These are phyloP conservation scores for Poecile atricapillus DNA, from an alignment of 2,113 vertebrate species.

Conservation along the genomic window DNA sequence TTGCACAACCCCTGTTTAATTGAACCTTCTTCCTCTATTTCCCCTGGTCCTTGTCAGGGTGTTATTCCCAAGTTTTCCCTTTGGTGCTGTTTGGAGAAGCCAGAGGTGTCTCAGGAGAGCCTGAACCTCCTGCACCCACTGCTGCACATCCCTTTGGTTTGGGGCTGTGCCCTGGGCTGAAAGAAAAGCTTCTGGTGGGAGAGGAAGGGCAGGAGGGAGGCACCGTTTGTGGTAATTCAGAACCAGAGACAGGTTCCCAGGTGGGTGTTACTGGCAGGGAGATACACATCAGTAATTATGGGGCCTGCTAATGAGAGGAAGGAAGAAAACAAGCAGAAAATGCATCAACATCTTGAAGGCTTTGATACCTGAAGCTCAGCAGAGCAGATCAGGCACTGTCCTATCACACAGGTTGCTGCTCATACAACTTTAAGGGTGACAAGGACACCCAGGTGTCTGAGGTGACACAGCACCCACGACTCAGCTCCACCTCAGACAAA, in stretches of 20 bases:
- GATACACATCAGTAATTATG: constrained; percentile 32
- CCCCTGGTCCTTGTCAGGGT: not conserved
- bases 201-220: constrained; percentile 31
- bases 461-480: not conserved
- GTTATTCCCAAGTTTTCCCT: not conserved
- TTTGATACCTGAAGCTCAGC: not conserved
- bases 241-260: constrained; percentile 23
- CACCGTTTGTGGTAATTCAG: constrained; percentile 13
- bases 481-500: not conserved
- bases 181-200: not conserved
- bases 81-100: not conserved
- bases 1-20: not conserved
- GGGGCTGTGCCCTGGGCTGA: not conserved
- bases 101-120: not conserved
- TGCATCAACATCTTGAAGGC: not conserved
- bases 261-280: not conserved
- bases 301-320: constrained; percentile 1
- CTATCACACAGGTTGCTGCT: not conserved
- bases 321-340: constrained; percentile 3
- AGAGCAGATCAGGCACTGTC: not conserved
- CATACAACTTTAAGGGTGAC: fast-evolving
- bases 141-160: not conserved
- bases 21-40: not conserved
- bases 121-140: not conserved
- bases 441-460: fast-evolving